Evolutionary conservation across 2,113 vertebrate species (phyloP).

Genomic region (Microcebus murinus): DNA sequence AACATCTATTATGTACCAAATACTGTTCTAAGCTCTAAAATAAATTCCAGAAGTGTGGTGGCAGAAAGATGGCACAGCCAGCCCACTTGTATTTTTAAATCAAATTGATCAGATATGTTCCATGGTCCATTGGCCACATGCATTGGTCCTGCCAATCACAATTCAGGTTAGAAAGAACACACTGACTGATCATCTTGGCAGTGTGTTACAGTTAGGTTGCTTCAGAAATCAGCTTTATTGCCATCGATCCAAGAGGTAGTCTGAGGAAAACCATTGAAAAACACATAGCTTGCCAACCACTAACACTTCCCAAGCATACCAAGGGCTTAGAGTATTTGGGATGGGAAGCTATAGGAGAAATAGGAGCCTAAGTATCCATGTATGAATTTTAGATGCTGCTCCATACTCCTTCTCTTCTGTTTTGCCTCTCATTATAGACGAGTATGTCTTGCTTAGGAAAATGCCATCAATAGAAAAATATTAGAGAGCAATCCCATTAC

Average conservation of each 20-base stretch:
- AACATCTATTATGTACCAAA: constrained; percentile 12
- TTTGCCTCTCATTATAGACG: background rate
- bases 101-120: background rate
- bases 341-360: background rate
- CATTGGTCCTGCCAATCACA: background rate
- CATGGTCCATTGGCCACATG: background rate
- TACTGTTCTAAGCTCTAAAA: background rate
- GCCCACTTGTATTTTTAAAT: background rate
- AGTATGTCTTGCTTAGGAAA: constrained; percentile 43
- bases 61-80: background rate
- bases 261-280: constrained; percentile 31
- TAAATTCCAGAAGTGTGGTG: background rate
- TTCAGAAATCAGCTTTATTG: constrained; percentile 37
- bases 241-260: background rate
- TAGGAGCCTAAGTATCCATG: background rate
- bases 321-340: background rate
- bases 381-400: background rate
- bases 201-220: background rate
- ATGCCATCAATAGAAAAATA: constrained; percentile 34
- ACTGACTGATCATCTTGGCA: background rate
- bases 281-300: constrained; percentile 1
- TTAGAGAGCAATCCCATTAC: background rate
- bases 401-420: background rate
- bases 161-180: background rate
- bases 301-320: background rate